phyloP scores from a whole-genome alignment of 2,797 vertebrate genomes.

The Rhinoraja longicauda region DNA sequence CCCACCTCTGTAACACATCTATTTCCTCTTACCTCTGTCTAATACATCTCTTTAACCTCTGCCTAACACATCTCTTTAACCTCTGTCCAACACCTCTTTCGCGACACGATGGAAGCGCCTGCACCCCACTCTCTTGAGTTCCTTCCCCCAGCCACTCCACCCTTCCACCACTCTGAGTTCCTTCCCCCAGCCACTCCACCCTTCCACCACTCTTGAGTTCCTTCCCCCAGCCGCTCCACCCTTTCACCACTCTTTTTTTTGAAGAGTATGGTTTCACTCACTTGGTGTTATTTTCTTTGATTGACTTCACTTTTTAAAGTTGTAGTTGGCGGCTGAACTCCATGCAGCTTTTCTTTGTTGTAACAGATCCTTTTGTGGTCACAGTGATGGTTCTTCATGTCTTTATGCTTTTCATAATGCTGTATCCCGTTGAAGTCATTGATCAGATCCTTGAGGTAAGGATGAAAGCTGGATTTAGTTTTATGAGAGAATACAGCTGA shows the following conservation, averaged over 20 bases:
- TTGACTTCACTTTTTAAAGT: background rate
- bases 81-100: too few species aligned
- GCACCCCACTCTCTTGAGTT: background rate
- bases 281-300: background rate
- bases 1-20: background rate
- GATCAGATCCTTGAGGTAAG: slow-evolving; percentile 77
- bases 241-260: background rate
- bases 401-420: slow-evolving; percentile 82
- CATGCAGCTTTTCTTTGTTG: slow-evolving; percentile 19
- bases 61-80: too few species aligned
- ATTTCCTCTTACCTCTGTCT: background rate
- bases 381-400: slow-evolving; percentile 68
- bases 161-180: too few species aligned
- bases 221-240: background rate
- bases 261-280: background rate
- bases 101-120: too few species aligned
- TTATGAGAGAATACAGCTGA: background rate
- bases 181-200: too few species aligned
- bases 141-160: too few species aligned
- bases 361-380: slow-evolving; percentile 72
- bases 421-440: slow-evolving; percentile 67
- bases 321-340: background rate
- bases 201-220: too few species aligned
- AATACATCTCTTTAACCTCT: too few species aligned
- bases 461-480: background rate